Percentiles rank a stretch among this genome's conserved stretches.
These are phyloP conservation scores for Enteromius fasciolatus DNA, from an alignment of 2,797 vertebrate species.

Conservation along the genomic window DNA sequence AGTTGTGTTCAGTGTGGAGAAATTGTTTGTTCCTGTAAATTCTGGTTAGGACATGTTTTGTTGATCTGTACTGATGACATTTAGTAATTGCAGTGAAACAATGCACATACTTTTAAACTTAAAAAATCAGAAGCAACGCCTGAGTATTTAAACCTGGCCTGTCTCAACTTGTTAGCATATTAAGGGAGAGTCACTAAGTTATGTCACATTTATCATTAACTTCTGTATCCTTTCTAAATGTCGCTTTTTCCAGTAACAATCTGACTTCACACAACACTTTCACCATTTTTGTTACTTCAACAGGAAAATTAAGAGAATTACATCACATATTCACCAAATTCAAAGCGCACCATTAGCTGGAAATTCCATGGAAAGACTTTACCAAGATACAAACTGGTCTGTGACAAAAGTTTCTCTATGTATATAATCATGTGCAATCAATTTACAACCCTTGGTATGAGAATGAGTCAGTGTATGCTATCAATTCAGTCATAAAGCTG, in stretches of 20 bases:
- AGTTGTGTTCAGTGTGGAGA: not conserved
- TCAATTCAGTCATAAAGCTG: conserved; percentile 14
- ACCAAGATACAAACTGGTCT: not conserved
- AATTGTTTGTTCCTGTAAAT: not conserved
- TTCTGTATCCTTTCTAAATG: not conserved
- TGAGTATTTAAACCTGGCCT: conserved; percentile 40
- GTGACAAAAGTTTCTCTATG: not conserved
- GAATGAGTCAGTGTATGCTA: conserved; percentile 15
- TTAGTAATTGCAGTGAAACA: not conserved
- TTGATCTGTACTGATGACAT: not conserved
- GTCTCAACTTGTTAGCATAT: conserved; percentile 16
- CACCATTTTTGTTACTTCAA: not conserved
- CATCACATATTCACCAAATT: not conserved
- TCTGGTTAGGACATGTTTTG: not conserved
- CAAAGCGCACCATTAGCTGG: not conserved
- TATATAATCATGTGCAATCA: not conserved
- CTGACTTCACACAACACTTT: not conserved
- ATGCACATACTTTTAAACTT: conserved; percentile 18
- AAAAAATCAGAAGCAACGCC: not conserved
- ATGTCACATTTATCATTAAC: conserved; percentile 9
- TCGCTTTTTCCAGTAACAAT: not conserved
- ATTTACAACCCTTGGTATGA: not conserved
- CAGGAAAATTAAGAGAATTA: not conserved
- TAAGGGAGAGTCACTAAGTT: conserved; percentile 6
- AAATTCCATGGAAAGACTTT: not conserved